A percentile compares a stretch with the other conserved stretches of the same genome.
Conservation (phyloP, 2,113 vertebrate genomes). For the Rallus limicola region DNA sequence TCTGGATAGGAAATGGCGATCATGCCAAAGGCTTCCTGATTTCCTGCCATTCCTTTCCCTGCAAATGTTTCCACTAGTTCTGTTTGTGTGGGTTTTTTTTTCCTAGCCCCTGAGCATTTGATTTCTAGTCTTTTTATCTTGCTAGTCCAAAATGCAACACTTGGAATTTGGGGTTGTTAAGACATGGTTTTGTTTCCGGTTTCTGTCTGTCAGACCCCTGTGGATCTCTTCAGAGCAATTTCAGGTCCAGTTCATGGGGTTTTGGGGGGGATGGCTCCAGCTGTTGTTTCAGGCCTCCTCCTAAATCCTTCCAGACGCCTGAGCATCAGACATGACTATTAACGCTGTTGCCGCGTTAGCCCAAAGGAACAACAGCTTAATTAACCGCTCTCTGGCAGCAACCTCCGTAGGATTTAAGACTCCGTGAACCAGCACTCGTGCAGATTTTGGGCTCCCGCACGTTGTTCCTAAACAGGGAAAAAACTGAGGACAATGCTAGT, state of each 20-base stretch:
- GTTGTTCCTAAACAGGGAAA: neutral
- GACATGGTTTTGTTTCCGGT: neutral
- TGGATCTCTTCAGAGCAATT: fast-evolving
- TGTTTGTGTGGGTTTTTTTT: neutral
- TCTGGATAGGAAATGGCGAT: neutral
- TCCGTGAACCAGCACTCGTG: fast-evolving
- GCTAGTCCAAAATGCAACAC: neutral
- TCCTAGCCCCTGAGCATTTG: neutral
- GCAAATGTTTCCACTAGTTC: neutral
- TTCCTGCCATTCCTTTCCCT: neutral
- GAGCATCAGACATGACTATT: neutral
- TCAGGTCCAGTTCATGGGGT: neutral
- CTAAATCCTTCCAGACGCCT: neutral
- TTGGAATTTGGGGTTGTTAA: neutral
- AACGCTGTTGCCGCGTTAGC: fast-evolving
- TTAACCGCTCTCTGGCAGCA: fast-evolving
- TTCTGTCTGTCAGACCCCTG: neutral
- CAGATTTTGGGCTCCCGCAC: neutral
- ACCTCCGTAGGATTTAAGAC: neutral
- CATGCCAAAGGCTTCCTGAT: neutral
- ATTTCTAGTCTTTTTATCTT: neutral
- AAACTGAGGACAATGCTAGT: fast-evolving
- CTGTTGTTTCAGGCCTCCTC: neutral
- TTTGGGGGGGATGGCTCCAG: neutral
- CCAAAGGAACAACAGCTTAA: neutral